Percentiles rank a stretch among this genome's conserved stretches.
Conservation (phyloP, 1,140 invertebrate genomes). For the Platyura marginata region DNA sequence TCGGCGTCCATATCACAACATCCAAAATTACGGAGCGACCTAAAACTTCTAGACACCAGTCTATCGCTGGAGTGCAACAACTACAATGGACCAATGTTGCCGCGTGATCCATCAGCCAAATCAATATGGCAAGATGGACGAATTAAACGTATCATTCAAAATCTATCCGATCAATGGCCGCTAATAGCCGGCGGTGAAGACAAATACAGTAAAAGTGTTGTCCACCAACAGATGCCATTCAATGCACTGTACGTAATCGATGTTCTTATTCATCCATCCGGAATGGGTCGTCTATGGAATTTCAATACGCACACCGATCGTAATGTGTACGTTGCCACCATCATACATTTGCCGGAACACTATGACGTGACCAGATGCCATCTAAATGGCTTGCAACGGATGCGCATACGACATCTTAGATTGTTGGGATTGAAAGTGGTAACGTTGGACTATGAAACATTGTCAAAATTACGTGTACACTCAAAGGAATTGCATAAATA, state of each 20-base stretch:
- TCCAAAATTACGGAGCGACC: constrained; percentile 25
- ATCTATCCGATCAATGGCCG: constrained; percentile 26
- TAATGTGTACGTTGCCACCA: constrained; percentile 30
- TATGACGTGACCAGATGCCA: constrained; percentile 32
- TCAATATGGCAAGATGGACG: constrained; percentile 30
- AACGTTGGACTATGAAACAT: constrained; percentile 32
- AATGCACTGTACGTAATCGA: constrained; percentile 42
- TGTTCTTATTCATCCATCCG: constrained; percentile 33
- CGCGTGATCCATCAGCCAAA: constrained; percentile 28
- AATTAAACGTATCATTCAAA: constrained; percentile 30
- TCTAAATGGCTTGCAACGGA: constrained; percentile 39
- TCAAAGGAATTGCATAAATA: constrained; percentile 24
- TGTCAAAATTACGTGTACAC: constrained; percentile 27
- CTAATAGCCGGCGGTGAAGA: constrained; percentile 23
- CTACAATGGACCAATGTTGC: constrained; percentile 37
- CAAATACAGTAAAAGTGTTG: constrained; percentile 27
- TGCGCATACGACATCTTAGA: constrained; percentile 39
- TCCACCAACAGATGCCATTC: constrained; percentile 32
- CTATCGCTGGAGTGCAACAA: constrained; percentile 40
- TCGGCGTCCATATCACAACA: constrained; percentile 14
- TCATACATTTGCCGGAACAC: constrained; percentile 46
- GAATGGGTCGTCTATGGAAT: constrained; percentile 8
- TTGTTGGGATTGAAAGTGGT: constrained; percentile 41
- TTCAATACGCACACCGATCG: constrained; percentile 14
- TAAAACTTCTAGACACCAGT: constrained; percentile 41